Conservation (phyloP, 2,113 vertebrate genomes). For the Mixornis gularis region DNA sequence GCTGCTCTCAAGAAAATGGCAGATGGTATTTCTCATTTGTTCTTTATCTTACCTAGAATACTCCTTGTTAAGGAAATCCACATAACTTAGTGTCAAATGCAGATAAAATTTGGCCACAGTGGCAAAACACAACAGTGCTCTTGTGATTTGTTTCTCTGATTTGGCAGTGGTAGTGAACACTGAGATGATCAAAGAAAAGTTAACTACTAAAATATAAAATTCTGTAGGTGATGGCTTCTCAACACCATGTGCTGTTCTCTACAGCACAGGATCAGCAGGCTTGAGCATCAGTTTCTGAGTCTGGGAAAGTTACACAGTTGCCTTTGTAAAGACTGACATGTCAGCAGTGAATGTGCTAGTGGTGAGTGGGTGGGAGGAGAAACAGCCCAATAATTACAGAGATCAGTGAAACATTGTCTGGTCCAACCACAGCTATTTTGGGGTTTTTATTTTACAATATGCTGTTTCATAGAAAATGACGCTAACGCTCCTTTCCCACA, state of each 20-base stretch:
- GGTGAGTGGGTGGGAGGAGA: not conserved
- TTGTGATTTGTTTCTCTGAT: not conserved
- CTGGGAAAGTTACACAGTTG: not conserved
- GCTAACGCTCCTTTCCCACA: not conserved
- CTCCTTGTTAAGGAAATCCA: not conserved
- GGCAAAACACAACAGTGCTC: not conserved
- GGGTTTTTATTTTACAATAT: not conserved
- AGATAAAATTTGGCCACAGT: not conserved
- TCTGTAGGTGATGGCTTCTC: not conserved
- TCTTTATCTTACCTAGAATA: not conserved
- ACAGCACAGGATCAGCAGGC: not conserved
- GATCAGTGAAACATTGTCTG: not conserved
- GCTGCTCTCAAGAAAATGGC: not conserved
- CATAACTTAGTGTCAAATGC: not conserved
- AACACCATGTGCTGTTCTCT: not conserved
- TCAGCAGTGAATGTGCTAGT: slow-evolving; percentile 20
- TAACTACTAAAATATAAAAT: not conserved
- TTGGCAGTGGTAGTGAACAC: not conserved
- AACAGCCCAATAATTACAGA: not conserved
- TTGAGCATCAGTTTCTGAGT: not conserved
- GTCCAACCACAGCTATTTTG: not conserved
- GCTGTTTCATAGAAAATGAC: not conserved
- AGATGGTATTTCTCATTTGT: not conserved
- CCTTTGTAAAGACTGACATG: not conserved
- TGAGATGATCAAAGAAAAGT: not conserved